These are phyloP conservation scores for Caenorhabditis wallacei DNA, from an alignment of 2,888 invertebrate genomes.

Conservation along the genomic window DNA sequence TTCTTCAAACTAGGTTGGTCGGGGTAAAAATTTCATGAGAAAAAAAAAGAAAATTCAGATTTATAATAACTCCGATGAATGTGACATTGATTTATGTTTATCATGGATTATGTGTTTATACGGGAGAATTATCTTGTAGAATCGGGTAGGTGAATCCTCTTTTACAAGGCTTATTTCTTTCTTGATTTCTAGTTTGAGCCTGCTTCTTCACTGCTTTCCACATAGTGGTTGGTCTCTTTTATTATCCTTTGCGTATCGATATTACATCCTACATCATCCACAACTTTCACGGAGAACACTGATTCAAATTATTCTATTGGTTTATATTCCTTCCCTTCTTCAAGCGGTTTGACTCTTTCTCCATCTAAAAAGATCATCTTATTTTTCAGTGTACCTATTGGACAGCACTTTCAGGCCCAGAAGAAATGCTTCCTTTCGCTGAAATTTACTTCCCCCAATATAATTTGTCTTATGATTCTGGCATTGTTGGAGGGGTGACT, in stretches of 20 bases:
- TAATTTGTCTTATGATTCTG: neutral
- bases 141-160: constrained; percentile 26
- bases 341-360: too few species aligned
- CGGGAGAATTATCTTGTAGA: constrained; percentile 16
- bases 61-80: constrained; percentile 25
- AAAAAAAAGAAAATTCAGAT: constrained; percentile 6
- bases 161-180: neutral
- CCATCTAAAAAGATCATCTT: too few species aligned
- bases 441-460: constrained; percentile 27
- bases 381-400: constrained; percentile 29
- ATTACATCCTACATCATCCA: constrained; percentile 38
- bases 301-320: constrained; percentile 13
- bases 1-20: constrained; percentile 13
- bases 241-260: constrained; percentile 52
- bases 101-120: constrained; percentile 39
- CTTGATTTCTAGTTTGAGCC: constrained; percentile 37
- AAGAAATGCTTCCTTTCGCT: constrained; percentile 15
- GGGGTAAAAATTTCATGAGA: neutral
- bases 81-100: constrained; percentile 24
- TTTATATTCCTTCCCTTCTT: constrained; percentile 35
- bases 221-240: constrained; percentile 53
- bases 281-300: neutral
- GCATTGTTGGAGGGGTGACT: neutral
- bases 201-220: constrained; percentile 42
- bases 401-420: neutral